These are phyloP conservation scores for Jordanella pulchra DNA, from an alignment of 2,797 vertebrate genomes.

Conservation along the genomic window DNA sequence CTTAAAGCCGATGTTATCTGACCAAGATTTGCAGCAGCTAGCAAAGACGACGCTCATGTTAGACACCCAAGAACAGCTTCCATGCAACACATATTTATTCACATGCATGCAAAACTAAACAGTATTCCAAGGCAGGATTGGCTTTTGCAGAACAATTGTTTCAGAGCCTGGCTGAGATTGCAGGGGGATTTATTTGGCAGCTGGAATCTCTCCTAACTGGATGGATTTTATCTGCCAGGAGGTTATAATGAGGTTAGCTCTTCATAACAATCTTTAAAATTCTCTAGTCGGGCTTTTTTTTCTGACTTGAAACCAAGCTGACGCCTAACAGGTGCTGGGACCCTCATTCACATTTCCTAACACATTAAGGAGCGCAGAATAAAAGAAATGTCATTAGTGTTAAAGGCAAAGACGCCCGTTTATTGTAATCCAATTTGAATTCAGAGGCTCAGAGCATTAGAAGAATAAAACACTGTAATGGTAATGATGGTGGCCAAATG, in stretches of 20 bases:
- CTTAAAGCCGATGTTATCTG: background rate
- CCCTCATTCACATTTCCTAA: constrained; percentile 1
- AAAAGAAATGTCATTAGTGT: constrained; percentile 4
- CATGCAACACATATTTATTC: background rate
- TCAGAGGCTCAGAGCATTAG: background rate
- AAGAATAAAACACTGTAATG: background rate
- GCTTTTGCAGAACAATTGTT: constrained; percentile 3
- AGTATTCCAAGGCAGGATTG: constrained; percentile 1
- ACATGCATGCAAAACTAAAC: constrained; percentile 6
- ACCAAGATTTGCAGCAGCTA: background rate
- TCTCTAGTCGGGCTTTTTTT: background rate
- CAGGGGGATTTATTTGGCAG: background rate
- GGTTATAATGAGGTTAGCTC: background rate
- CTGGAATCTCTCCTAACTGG: constrained; percentile 1
- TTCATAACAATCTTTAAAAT: background rate
- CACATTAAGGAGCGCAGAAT: background rate
- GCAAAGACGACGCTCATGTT: background rate
- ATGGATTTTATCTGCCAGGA: constrained; percentile 10
- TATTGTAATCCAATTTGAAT: background rate
- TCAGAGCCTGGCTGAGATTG: constrained; percentile 17
- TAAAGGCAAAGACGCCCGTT: background rate
- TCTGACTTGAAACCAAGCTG: background rate
- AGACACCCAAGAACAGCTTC: background rate
- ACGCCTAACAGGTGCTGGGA: background rate
- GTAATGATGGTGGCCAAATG: constrained; percentile 6